These are phyloP conservation scores for Nothobranchius furzeri DNA, from an alignment of 2,113 vertebrate genomes.

Conservation along the genomic window DNA sequence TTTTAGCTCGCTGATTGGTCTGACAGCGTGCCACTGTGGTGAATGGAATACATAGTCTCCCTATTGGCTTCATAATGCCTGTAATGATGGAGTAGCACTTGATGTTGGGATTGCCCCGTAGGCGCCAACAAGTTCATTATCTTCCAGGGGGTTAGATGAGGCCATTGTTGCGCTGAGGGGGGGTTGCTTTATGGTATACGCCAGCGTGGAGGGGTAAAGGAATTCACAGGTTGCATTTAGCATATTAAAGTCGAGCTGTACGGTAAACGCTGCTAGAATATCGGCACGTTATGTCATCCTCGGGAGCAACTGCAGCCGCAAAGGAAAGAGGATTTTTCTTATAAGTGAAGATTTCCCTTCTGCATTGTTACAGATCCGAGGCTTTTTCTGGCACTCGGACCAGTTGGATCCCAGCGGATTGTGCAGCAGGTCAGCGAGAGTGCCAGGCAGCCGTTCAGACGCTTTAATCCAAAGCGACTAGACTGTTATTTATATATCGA, in stretches of 20 bases:
- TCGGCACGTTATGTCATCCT: not conserved
- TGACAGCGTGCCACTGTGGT: constrained; percentile 72
- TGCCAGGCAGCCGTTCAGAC: constrained; percentile 72
- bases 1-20: constrained; percentile 68
- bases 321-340: constrained; percentile 9
- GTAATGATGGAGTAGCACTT: constrained; percentile 55
- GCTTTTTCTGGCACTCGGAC: constrained; percentile 34
- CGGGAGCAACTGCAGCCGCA: not conserved
- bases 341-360: constrained; percentile 19
- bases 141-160: constrained; percentile 48
- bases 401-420: constrained; percentile 61
- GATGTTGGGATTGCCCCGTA: constrained; percentile 49
- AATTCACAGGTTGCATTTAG: constrained; percentile 1
- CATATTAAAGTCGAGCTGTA: constrained; percentile 2
- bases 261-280: constrained; percentile 7
- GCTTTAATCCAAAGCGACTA: constrained; percentile 75
- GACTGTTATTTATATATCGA: constrained; percentile 77
- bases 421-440: constrained; percentile 51
- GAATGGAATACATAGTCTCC: constrained; percentile 51
- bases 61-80: constrained; percentile 62
- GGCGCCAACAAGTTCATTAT: constrained; percentile 59
- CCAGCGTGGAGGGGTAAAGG: constrained; percentile 27
- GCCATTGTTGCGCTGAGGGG: constrained; percentile 34
- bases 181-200: constrained; percentile 32
- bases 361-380: constrained; percentile 7